Evolutionary conservation across 2,888 invertebrate genomes (phyloP).

Genomic region (Anoncus sp.): DNA sequence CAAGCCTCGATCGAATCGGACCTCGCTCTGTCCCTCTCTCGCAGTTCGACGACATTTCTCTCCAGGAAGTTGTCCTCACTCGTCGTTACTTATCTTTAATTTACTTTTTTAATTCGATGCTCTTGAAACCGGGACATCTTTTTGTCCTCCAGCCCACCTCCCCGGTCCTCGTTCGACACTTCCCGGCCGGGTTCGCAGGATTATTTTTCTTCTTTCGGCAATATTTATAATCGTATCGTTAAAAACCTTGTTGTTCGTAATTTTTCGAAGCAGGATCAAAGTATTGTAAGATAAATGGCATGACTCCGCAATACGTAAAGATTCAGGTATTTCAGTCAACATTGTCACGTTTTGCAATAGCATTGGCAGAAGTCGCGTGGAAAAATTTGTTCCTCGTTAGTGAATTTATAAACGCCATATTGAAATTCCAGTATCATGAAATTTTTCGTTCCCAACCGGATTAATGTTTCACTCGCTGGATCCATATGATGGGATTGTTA

Average conservation of each 20-base stretch:
- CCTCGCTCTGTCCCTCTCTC: neutral
- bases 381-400: no score
- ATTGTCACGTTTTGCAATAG: no score
- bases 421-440: no score
- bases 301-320: no score
- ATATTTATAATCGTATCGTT: neutral
- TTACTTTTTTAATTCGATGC: conserved; percentile 46
- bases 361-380: no score
- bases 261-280: no score
- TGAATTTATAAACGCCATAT: no score
- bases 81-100: conserved; percentile 58
- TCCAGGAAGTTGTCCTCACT: conserved; percentile 32
- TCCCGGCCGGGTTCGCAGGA: neutral
- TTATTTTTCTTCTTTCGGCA: neutral
- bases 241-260: neutral
- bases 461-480: no score
- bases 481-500: no score
- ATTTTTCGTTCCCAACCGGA: no score
- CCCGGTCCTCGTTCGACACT: neutral
- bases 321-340: no score
- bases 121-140: conserved; percentile 18
- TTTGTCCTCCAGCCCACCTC: conserved; percentile 20
- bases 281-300: no score
- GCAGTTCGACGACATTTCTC: conserved; percentile 37
- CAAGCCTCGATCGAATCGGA: conserved; percentile 28